Evolutionary conservation across 53 echinoderm and acorn worm species (phyloP).

Genomic region (Luidia sarsii): DNA sequence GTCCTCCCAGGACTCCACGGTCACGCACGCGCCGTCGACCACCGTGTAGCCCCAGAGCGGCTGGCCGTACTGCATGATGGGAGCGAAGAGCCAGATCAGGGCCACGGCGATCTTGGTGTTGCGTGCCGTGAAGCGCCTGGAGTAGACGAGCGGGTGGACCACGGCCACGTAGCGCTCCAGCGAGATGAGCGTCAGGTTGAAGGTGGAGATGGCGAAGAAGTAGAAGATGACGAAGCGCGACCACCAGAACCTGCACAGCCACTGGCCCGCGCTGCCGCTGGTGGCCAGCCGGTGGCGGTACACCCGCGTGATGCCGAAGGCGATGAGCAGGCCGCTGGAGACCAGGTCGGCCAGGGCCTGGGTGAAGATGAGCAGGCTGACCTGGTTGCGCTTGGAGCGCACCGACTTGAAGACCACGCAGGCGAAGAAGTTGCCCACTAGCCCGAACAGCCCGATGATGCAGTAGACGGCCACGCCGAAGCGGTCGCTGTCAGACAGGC

Average conservation of each 20-base stretch:
- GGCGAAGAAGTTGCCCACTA: conserved; percentile 74
- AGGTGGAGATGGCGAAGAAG: conserved; percentile 84
- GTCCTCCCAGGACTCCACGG: conserved; percentile 52
- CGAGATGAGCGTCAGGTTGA: conserved; percentile 78
- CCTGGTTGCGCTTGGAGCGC: conserved; percentile 63
- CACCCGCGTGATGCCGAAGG: conserved; percentile 69
- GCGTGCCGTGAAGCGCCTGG: conserved; percentile 58
- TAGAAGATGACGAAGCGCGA: conserved; percentile 76
- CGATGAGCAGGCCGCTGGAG: conserved; percentile 65
- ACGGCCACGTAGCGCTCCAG: conserved; percentile 85
- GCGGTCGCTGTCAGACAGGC: conserved; percentile 19
- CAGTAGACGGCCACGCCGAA: conserved; percentile 55
- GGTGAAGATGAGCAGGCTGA: conserved; percentile 81
- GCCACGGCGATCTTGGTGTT: conserved; percentile 57
- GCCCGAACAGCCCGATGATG: conserved; percentile 55
- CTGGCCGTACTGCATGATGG: conserved; percentile 73
- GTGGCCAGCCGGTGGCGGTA: conserved; percentile 34
- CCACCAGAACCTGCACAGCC: conserved; percentile 90
- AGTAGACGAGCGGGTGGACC: conserved; percentile 61
- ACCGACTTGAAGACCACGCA: conserved; percentile 72
- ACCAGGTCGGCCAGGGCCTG: conserved; percentile 78
- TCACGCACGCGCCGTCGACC: conserved; percentile 41
- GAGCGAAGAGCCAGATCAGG: conserved; percentile 65
- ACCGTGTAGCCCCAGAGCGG: conserved; percentile 71
- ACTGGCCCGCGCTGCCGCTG: conserved; percentile 58